Percentiles rank a stretch among this genome's conserved stretches.
phyloP scores from a whole-genome alignment of 2,797 vertebrate genomes.

The Peromyscus nudipes region DNA sequence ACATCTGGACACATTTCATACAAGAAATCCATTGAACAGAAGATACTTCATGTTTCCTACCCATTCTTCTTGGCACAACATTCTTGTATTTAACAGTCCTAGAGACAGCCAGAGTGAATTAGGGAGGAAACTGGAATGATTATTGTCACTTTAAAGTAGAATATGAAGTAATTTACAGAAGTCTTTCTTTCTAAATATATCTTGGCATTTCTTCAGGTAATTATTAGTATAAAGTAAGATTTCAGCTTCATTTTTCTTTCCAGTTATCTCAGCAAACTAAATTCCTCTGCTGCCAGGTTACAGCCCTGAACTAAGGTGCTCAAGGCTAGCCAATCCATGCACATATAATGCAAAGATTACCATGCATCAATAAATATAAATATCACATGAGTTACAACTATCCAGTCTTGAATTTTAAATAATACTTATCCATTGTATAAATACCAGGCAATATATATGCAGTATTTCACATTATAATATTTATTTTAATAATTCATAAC shows the following conservation, averaged over 20 bases:
- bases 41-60: neutral
- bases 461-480: neutral
- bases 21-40: accelerated
- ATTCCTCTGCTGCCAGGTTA: neutral
- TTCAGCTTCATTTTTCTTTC: neutral
- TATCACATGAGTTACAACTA: neutral
- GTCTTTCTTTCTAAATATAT: neutral
- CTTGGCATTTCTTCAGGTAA: neutral
- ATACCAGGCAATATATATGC: neutral
- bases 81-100: neutral
- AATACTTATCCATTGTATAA: neutral
- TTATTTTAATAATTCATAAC: conserved; percentile 16
- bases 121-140: neutral
- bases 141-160: neutral
- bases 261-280: neutral
- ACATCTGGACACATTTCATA: neutral
- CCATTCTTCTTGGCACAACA: neutral
- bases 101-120: neutral
- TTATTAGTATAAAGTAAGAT: neutral
- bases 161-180: neutral
- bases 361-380: neutral
- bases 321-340: neutral
- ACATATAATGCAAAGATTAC: neutral
- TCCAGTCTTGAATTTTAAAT: neutral
- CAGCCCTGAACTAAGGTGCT: neutral